Evolutionary conservation across 2,113 vertebrate genomes (phyloP), one percentile per base, ranked within the genome.

Genomic region (Morone chrysops): DNA sequence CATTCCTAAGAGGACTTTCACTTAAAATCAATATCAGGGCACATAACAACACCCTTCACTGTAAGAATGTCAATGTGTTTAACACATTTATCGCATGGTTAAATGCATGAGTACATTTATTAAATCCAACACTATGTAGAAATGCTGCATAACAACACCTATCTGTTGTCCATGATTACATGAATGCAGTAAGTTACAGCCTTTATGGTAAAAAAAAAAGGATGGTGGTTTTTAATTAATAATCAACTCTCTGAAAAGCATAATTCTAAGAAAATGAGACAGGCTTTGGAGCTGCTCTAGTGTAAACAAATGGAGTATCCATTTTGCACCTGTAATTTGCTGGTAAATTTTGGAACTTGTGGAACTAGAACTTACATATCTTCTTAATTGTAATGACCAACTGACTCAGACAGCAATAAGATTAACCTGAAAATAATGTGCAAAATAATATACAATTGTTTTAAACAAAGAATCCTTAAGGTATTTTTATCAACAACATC

Each of bases 1-100:
- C 85, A 91, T 91, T 85, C 86, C 79, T 80, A 74, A 83, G 86
- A 88, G 90, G 84, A 87, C 79, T 67, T 90, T 70, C 60, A 43
- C 65, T 56, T 43, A 85, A 69, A 92, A 87, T 90, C 84, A 74
- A 87, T 79, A 81, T 54, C 43, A 56, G 43, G n/a, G 74, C 67
- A 48, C 60, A 69, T 51, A 73, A 76, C 69, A 85, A 72, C 71
- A 45, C 74, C 82, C 61, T 75, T 41, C 73, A 43, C 41, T 63
- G 53, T 10, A n/a, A 66, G 75, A 77, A 83, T 77, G 45, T 79
- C 84, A 66, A 78, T 84, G 61, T 67, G 47, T 80, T 73, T 73
- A 70, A 76, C 75, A 66, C 72, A 82, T 71, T 84, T 60, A 80
- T 86, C 65, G 41, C 48, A 40, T 62, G 60, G 41, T 70, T 78